Percentiles rank a stretch among this genome's conserved stretches.
Conservation (phyloP, 2,797 vertebrate genomes). For the Dipus sagitta region DNA sequence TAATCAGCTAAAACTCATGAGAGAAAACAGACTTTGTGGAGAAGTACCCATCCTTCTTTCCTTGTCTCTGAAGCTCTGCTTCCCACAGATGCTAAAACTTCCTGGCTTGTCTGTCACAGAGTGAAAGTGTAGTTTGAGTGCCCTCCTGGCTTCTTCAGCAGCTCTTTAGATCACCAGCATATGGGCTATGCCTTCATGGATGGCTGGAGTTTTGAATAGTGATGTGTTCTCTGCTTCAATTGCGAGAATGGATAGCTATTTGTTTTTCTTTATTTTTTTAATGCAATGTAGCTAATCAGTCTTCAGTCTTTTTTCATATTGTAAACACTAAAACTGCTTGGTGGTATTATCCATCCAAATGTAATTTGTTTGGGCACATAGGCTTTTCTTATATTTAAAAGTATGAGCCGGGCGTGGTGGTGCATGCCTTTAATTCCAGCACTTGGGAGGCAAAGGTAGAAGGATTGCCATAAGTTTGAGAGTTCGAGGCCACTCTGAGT, state of each 20-base stretch:
- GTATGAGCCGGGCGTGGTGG: not conserved
- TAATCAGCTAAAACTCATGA: conserved; percentile 67
- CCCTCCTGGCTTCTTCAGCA: not conserved
- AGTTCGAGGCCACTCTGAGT: no score
- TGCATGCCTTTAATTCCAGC: no score
- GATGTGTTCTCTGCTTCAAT: conserved; percentile 20
- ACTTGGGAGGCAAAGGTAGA: no score
- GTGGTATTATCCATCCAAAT: not conserved
- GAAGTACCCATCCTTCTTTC: conserved; percentile 13
- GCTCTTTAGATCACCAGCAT: conserved; percentile 32
- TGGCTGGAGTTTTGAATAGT: not conserved
- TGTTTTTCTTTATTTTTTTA: not conserved
- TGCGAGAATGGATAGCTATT: not conserved
- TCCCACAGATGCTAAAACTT: conserved; percentile 20
- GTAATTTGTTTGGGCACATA: not conserved
- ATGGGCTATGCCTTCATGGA: not conserved
- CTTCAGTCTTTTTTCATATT: not conserved
- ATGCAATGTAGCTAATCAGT: not conserved
- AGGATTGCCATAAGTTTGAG: no score
- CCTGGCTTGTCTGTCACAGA: conserved; percentile 17
- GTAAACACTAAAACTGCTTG: not conserved
- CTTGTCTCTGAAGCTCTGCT: conserved; percentile 10
- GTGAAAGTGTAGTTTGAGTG: not conserved
- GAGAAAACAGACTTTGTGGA: conserved; percentile 71
- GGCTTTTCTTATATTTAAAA: conserved; percentile 53